Conservation (phyloP, 1,140 invertebrate species). For the Mercenaria mercenaria region DNA sequence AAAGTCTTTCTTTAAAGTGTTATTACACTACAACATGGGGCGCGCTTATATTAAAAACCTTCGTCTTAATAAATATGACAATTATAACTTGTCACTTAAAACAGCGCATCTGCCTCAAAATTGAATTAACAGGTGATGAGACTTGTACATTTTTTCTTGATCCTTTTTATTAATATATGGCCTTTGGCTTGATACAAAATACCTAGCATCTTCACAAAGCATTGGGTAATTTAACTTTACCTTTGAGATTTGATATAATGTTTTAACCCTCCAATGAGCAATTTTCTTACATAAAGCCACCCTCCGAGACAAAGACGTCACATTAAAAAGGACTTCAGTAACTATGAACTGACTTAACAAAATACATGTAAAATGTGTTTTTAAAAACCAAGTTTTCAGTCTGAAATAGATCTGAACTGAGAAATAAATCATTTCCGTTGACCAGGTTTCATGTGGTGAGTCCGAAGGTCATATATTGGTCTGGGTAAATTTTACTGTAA, state of each 20-base stretch:
- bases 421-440: neutral
- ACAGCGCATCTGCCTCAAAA: constrained; percentile 46
- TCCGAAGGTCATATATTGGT: neutral
- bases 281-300: constrained; percentile 44
- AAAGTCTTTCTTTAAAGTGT: neutral
- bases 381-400: too few relatives aligned
- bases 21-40: neutral
- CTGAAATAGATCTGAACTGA: too few relatives aligned
- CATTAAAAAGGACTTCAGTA: too few relatives aligned
- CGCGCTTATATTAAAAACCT: neutral
- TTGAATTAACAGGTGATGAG: constrained; percentile 43
- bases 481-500: too few relatives aligned
- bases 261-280: constrained; percentile 51
- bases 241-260: constrained; percentile 60
- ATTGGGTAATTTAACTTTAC: constrained; percentile 23
- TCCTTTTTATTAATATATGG: constrained; percentile 58
- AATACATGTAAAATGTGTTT: too few relatives aligned
- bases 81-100: constrained; percentile 57
- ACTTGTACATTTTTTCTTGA: constrained; percentile 22
- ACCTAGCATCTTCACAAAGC: constrained; percentile 44
- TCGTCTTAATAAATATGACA: constrained; percentile 39
- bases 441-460: neutral
- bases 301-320: neutral
- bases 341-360: too few relatives aligned
- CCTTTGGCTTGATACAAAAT: constrained; percentile 60